Evolutionary conservation across 2,797 vertebrate genomes (phyloP).

Genomic region (Sphenopsis melanotis): DNA sequence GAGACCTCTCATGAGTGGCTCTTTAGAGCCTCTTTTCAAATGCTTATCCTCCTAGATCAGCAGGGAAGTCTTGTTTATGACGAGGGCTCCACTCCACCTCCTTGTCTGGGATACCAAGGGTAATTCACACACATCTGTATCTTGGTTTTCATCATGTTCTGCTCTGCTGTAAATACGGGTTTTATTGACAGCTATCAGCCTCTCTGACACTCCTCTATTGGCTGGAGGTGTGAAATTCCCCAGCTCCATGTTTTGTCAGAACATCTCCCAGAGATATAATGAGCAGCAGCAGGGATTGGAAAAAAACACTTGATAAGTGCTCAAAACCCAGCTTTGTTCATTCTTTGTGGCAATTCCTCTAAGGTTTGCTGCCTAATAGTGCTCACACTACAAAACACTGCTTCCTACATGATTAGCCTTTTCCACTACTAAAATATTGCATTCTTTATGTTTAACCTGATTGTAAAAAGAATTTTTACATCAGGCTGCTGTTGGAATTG

Average conservation of each 20-base stretch:
- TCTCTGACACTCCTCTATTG: background rate
- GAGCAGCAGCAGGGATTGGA: background rate
- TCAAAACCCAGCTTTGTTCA: background rate
- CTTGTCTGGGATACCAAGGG: background rate
- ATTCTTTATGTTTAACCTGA: background rate
- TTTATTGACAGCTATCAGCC: slow-evolving; percentile 8
- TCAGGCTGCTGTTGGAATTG: background rate
- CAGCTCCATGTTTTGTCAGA: background rate
- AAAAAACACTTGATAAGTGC: background rate
- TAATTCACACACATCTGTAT: slow-evolving; percentile 15
- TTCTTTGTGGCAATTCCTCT: background rate
- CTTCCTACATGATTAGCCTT: background rate
- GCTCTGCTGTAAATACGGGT: background rate
- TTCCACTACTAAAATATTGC: background rate
- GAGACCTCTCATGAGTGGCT: background rate
- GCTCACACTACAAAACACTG: background rate
- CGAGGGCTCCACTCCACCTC: background rate
- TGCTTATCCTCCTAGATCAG: slow-evolving; percentile 34
- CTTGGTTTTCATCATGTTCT: background rate
- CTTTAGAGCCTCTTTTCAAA: slow-evolving; percentile 42
- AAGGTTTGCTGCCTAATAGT: background rate
- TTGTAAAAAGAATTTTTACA: background rate
- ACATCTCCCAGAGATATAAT: background rate
- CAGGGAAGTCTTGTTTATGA: background rate
- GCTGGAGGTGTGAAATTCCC: slow-evolving; percentile 21